Evolutionary conservation across 2,888 invertebrate species (phyloP).

Genomic region (Ommatoiulus sabulosus): DNA sequence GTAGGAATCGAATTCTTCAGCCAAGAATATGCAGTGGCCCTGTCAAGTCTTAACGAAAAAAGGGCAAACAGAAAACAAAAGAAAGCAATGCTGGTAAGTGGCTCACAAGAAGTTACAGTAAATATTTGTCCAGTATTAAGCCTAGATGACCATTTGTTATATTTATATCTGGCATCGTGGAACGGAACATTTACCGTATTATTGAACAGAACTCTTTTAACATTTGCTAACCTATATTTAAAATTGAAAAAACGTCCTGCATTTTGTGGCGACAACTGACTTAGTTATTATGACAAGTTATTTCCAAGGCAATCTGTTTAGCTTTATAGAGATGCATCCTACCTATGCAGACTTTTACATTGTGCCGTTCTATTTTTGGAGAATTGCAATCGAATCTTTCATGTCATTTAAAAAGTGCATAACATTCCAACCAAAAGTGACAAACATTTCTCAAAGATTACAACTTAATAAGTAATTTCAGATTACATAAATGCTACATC

Average conservation of each 20-base stretch:
- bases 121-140: no score
- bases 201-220: no score
- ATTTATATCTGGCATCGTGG: not conserved
- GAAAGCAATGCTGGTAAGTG: slow-evolving; percentile 58
- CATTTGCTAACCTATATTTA: not conserved
- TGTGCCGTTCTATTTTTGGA: not conserved
- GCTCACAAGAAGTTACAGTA: not conserved
- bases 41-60: not conserved
- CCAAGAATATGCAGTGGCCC: slow-evolving; percentile 67
- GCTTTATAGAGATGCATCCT: not conserved
- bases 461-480: no score
- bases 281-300: not conserved
- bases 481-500: no score
- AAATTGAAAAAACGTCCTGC: not conserved
- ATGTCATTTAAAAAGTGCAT: not conserved
- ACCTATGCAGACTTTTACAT: not conserved
- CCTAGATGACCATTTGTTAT: not conserved
- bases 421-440: not conserved
- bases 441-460: not conserved
- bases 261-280: not conserved
- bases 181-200: not conserved
- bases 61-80: slow-evolving; percentile 16
- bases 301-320: not conserved
- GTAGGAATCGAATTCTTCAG: slow-evolving; percentile 83
- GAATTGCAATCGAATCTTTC: not conserved